Evolutionary conservation across 23 tunicate genomes (phyloP), one percentile per base, ranked within the genome.

Genomic region (Clavelina lepadiformis): DNA sequence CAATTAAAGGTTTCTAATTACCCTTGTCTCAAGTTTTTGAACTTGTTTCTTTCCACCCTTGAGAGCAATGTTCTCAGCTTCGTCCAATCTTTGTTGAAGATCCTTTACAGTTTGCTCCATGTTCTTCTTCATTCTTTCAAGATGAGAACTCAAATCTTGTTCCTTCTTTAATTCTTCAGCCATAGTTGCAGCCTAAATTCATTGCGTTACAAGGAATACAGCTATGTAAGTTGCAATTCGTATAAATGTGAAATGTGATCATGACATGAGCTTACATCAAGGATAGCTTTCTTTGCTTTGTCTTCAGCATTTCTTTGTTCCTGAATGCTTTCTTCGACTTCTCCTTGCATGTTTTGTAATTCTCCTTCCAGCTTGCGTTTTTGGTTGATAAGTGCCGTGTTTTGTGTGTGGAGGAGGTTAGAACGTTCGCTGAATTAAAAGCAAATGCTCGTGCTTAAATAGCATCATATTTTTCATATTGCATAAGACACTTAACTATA

Each of bases 51-150:
- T 93, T 51, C 99, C 99, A 23, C 99, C 96, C 51, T 88, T 88
- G 24, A 88, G 76, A 21, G 96, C 96, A 74, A 88, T 85, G 73
- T 88, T 86, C 49, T 88, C 96, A 46, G 96, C 96, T 80, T 88
- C 96, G 55, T 88, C 96, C 46, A 88, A 54, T 80, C 96, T 28
- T 53, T 79, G 96, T 62, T 88, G 96, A 52, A 88, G 86, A 69
- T 88, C 96, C 65, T 88, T 88, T 19, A 88, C 96, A 73, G 87
- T 79, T 67, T 88, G 87, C 44, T 88, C 96, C 87, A 79, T 79
- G 65, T 86, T 94, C 63, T 91, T 94, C 80, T 94, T 94, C 99
- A 94, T 94, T 59, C 99, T 61, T 61, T 94, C 99, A 65, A 94
- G 70, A 71, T 94, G 99, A 65, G 91, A 66, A 35, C 88, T 80